Evolutionary conservation across 2,888 invertebrate species (phyloP), one percentile per base, ranked within the genome.

Genomic region (Dendrolimus pini): DNA sequence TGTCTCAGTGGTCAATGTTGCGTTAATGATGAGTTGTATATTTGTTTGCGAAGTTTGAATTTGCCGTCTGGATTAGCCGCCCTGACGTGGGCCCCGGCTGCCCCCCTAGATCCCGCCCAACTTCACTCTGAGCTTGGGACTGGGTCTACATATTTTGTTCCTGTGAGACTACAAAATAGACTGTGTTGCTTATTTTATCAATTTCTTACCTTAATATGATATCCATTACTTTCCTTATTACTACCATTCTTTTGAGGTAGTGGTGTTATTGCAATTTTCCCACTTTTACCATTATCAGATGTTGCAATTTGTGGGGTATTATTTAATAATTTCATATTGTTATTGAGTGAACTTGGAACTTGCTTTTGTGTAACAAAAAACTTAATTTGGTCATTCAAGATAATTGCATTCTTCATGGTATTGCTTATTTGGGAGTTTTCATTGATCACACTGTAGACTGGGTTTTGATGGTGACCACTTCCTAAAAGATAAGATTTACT

Each of bases 401-500:
- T 56, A 54, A 63, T 70, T 58, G 75, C 73, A 30, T 67, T 78
- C 14, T 80, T 80, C 52, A 66, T 70, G 42, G 59, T 41, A 59
- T 68, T 68, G 61, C 64, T 76, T 1, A 62, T 56, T 56, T 62
- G 56, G 6, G 66, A 65, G 58, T 85, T 80, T 66, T 90, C 89
- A 73, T 90, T 90, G 1, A 84, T 80, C n/a, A 90, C 83, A 73
- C 87, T 88, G 58, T 82, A 89, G 62, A 79, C 83, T 6, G 83
- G 72, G 70, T 83, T 83, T 65, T 78, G 77, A 13, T 74, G 65
- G 59, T 74, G 71, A 58, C 70, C 70, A 63, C 77, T 80, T 13
- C 62, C 87, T 88, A 60, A 41, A 82, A 82, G 56, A 53, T 59
- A 47, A 47, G 30, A 30, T 30, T 30, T 30, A 30, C 30, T 30